Conservation (phyloP, 2,113 vertebrate species). For the Stercorarius parasiticus region DNA sequence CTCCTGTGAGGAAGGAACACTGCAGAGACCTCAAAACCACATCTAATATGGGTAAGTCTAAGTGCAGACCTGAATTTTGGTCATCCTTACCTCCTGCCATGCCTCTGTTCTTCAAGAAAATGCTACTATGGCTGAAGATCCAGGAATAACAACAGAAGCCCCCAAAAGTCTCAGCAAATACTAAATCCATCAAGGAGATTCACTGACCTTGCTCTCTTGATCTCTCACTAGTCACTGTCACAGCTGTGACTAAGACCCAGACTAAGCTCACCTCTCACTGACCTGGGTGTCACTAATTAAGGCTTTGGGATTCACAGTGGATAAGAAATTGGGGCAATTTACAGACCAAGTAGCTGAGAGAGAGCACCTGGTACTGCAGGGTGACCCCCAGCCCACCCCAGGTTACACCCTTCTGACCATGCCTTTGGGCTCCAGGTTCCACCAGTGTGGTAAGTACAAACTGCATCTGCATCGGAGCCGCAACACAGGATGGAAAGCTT, state of each 20-base stretch:
- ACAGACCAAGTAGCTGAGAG: background rate
- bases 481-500: rapidly evolving
- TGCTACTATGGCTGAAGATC: background rate
- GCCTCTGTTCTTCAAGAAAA: background rate
- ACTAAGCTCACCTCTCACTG: background rate
- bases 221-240: background rate
- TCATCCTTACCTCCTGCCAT: background rate
- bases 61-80: background rate
- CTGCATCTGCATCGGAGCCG: background rate
- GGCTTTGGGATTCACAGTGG: background rate
- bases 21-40: background rate
- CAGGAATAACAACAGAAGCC: background rate
- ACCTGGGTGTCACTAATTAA: background rate
- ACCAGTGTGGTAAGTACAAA: background rate
- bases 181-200: background rate
- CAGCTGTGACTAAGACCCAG: background rate
- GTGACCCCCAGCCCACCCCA: background rate
- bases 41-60: background rate
- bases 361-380: background rate
- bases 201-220: background rate
- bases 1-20: background rate
- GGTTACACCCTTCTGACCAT: background rate
- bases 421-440: background rate
- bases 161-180: background rate
- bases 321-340: background rate